Base-by-base conservation (phyloP, 2,113 vertebrate genomes). In the Cyanistes caeruleus region DNA sequence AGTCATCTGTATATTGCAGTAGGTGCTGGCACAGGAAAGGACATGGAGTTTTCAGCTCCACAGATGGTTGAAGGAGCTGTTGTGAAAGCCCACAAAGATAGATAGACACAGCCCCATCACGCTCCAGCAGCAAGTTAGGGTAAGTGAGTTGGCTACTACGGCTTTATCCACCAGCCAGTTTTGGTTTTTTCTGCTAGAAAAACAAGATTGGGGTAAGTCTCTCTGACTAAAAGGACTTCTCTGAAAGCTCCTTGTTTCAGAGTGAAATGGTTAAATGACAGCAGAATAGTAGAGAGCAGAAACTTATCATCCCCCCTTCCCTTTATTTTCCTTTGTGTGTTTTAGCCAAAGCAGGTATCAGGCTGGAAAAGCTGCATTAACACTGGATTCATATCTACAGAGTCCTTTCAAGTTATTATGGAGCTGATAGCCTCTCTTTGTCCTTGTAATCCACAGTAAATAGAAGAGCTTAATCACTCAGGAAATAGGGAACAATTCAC, bases 361-460 rank as follows among this genome's bases (percentile, higher is more conserved):
- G 68, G 44, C 60, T 94, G 64, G 28, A 90, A 90, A 94, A 92
- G 31, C 41, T 58, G 16, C 8, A 1, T 44, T 90, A 84, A 86
- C 1, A 4, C 13, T 3, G 15, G 22, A 64, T 72, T 87, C 28
- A 3, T 88, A 84, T 46, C 79, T 90, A n/a, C 48, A 86, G 49
- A 86, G 62, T 43, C 44, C 41, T 90, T 93, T 85, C 53, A 89
- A 78, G 77, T 87, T 93, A 83, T 69, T 91, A 89, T 0, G 4
- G 31, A 30, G 41, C 31, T 60, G 85, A 94, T 94, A 96, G 95
- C 88, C 92, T 96, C 85, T 78, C 73, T 76, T 77, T 68, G 76
- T 94, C 90, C 96, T 96, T 94, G 92, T 55, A 84, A 84, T 84
- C 69, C 12, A 1, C 22, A 41, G 76, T 58, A 93, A 93, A 94